Base-by-base conservation (phyloP, 2,113 vertebrate genomes). In the Acanthisitta chloris region DNA sequence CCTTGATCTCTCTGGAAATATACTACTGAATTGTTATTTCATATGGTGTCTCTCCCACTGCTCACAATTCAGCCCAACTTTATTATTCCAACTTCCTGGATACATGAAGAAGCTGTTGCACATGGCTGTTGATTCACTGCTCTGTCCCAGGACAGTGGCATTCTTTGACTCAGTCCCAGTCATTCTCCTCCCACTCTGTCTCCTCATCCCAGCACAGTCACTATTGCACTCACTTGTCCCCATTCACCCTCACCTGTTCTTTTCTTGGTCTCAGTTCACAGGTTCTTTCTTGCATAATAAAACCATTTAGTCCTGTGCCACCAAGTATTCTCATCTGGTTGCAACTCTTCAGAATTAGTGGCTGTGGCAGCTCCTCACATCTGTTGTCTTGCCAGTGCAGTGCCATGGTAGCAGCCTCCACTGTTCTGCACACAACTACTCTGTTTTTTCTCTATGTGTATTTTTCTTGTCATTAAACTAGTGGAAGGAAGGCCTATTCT, bases 111-210 rank as follows among this genome's bases (percentile, higher is more conserved):
- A 82, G 62, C 19, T 86, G 55, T 82, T 91, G 34, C 52, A 78
- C 36, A 40, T 90, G 83, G 16, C 33, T 33, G 33, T 90, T 91
- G 88, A 92, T 61, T 97, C 69, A 79, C 90, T 46, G 51, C 33
- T 88, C 52, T 42, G 52, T 81, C 86, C 64, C 79, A 88, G 23
- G 33, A 26, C n/a, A 46, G 80, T 86, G 86, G 24, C 91, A 89
- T 97, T 69, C 77, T 94, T 87, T 87, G 74, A 93, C 42, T 92
- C 34, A 16, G 65, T 79, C 73, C 43, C n/a, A 61, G 72, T 91
- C 17, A 14, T 42, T 59, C 15, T 89, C 61, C 73, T 92, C 94
- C 94, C 40, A 87, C 95, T 74, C 95, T 73, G 85, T 96, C 94
- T 90, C 70, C 40, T 78, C 57, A 81, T 85, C 62, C 46, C 42